Conservation (phyloP, 2,797 vertebrate species). For the Lindbergichthys nudifrons region DNA sequence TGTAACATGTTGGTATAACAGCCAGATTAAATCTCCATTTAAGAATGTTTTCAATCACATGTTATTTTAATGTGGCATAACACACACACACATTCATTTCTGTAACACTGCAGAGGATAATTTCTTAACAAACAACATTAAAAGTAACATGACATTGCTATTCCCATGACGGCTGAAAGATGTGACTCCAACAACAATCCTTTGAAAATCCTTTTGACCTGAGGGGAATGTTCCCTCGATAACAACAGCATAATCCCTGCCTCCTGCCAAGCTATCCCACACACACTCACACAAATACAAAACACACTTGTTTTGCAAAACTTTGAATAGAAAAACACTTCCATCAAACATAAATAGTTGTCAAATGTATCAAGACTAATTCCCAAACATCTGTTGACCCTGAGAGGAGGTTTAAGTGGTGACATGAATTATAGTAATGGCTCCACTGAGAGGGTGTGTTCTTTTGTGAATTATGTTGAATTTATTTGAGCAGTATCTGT, state of each 20-base stretch:
- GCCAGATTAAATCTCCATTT: not conserved
- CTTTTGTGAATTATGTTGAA: conserved; percentile 4
- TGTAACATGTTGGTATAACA: not conserved
- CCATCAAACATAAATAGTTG: conserved; percentile 26
- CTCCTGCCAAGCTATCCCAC: conserved; percentile 4
- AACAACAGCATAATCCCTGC: conserved; percentile 24
- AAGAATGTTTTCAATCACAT: not conserved
- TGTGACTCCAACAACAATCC: conserved; percentile 3
- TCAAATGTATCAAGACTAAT: conserved; percentile 59
- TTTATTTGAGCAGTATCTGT: not conserved
- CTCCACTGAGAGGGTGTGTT: conserved; percentile 10
- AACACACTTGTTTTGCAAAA: not conserved
- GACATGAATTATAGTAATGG: conserved; percentile 44
- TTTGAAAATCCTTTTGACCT: conserved; percentile 40
- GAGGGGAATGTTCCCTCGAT: conserved; percentile 47
- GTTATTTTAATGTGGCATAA: not conserved
- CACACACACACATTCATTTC: not conserved
- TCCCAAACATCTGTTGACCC: conserved; percentile 61
- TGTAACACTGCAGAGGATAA: not conserved
- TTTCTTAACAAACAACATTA: not conserved
- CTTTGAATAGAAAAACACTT: not conserved
- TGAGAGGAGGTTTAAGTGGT: conserved; percentile 35
- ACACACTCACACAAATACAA: conserved; percentile 10
- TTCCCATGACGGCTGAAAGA: conserved; percentile 3
- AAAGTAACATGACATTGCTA: not conserved